These are phyloP conservation scores for Menura novaehollandiae DNA, from an alignment of 2,113 vertebrate species.

Conservation along the genomic window DNA sequence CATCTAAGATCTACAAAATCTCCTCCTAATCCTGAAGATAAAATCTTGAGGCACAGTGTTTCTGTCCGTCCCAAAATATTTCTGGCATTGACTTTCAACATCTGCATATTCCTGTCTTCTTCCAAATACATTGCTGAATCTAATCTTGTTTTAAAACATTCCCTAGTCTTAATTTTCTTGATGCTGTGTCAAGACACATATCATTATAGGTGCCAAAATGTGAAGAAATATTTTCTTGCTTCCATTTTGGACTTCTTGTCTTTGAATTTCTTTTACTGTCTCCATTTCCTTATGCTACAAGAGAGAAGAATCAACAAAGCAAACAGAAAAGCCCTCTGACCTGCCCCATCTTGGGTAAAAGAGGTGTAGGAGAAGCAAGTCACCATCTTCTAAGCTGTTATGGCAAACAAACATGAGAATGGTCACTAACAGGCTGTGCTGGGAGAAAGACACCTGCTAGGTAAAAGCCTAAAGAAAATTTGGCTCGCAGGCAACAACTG, in stretches of 20 bases:
- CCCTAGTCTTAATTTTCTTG: neutral
- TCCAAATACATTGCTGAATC: neutral
- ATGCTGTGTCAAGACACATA: accelerated
- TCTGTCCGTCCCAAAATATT: neutral
- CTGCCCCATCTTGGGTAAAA: neutral
- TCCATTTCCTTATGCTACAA: neutral
- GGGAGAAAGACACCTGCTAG: neutral
- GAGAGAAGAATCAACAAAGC: neutral
- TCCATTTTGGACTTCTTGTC: neutral
- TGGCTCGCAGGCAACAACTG: neutral
- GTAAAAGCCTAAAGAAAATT: neutral
- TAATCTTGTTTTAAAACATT: neutral
- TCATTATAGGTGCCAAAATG: neutral
- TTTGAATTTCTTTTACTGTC: neutral
- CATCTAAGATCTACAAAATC: neutral
- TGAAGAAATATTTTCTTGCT: neutral
- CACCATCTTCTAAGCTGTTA: neutral
- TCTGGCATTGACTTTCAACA: neutral
- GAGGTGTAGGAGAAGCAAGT: neutral
- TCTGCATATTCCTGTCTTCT: neutral
- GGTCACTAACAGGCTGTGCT: neutral
- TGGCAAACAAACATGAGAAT: neutral
- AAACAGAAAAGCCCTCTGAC: neutral
- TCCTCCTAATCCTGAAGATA: neutral
- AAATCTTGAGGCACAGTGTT: neutral